phyloP scores from a whole-genome alignment of 30 jellyfish, hydroid and myxozoan species.

The Rhopilema esculentum region DNA sequence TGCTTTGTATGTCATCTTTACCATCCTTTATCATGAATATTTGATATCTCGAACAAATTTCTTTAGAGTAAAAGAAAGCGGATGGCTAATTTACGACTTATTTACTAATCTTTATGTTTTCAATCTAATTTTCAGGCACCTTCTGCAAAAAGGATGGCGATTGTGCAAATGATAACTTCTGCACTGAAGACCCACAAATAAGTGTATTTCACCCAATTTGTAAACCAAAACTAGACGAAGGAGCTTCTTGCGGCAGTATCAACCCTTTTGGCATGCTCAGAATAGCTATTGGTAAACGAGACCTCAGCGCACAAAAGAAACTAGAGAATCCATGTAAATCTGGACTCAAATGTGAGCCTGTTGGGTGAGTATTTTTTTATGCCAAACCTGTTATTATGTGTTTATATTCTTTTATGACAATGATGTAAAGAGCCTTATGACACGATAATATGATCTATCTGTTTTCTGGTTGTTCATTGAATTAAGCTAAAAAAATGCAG shows the following conservation, averaged over 20 bases:
- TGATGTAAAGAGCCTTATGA: too few relatives aligned
- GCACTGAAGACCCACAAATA: conserved; percentile 45
- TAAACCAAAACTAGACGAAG: conserved; percentile 79
- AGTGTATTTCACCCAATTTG: conserved; percentile 70
- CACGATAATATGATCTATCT: too few relatives aligned
- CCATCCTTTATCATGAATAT: too few relatives aligned
- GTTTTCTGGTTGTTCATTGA: too few relatives aligned
- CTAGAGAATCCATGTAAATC: conserved; percentile 61
- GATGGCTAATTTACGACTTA: too few relatives aligned
- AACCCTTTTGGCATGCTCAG: conserved; percentile 44
- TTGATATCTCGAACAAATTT: too few relatives aligned
- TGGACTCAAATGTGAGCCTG: conserved; percentile 79
- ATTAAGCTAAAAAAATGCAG: too few relatives aligned
- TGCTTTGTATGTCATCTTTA: too few relatives aligned
- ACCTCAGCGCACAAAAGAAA: conserved; percentile 12
- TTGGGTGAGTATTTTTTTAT: conserved; percentile 66
- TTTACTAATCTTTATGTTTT: too few relatives aligned
- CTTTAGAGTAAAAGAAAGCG: too few relatives aligned
- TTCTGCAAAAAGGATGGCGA: conserved; percentile 72
- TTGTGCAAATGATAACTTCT: conserved; percentile 64
- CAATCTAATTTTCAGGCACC: conserved; percentile 69
- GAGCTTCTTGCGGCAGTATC: conserved; percentile 74
- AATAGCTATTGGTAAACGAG: conserved; percentile 42
- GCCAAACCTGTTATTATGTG: neutral
- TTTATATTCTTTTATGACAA: too few relatives aligned